Evolutionary conservation across 2,113 vertebrate species (phyloP), one percentile per base, ranked within the genome.

Genomic region (Amphiprion ocellaris): DNA sequence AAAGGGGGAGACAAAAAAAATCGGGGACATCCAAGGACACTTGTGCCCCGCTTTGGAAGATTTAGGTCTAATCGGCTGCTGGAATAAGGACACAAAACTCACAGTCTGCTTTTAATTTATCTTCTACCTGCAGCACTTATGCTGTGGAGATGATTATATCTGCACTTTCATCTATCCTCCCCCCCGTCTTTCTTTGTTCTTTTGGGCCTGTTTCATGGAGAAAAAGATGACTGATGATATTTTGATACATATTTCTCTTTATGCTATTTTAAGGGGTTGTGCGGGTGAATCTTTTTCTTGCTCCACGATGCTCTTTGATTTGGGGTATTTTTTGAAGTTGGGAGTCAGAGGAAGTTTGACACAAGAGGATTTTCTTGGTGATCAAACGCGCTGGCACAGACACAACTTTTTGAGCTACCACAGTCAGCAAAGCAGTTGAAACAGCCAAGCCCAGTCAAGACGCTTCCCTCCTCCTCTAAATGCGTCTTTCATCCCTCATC

Each of bases 251-350:
- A 81, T 89, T 90, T 82, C 88, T 86, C 81, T 85, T 79, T 72
- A 78, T 83, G 78, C 80, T 90, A 76, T 89, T 91, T 91, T 74
- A 53, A 52, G 74, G 55, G 82, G 56, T 69, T 75, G 66, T 74
- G 79, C 63, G 39, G 80, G 78, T 69, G 79, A 80, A n/a, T 83
- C 60, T 79, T 72, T 77, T 77, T 79, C 70, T 85, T 74, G 30
- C 85, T 87, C 59, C 64, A 8, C 19, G 59, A 83, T 87, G 83
- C 77, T 86, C 82, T 91, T 93, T 90, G 73, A 87, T 92, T 90
- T 81, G 71, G 65, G 68, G 62, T 78, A 4, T 75, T 74, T 82
- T 78, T 73, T 28, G 5, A 86, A 83, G 77, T 81, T 16, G 64
- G 74, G 67, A 82, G 75, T 83, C 47, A 10, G 70, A 66, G 84